A percentile compares a stretch with the other conserved stretches of the same genome.
These are phyloP conservation scores for Synanthedon formicaeformis DNA, from an alignment of 2,888 invertebrate species.

Conservation along the genomic window DNA sequence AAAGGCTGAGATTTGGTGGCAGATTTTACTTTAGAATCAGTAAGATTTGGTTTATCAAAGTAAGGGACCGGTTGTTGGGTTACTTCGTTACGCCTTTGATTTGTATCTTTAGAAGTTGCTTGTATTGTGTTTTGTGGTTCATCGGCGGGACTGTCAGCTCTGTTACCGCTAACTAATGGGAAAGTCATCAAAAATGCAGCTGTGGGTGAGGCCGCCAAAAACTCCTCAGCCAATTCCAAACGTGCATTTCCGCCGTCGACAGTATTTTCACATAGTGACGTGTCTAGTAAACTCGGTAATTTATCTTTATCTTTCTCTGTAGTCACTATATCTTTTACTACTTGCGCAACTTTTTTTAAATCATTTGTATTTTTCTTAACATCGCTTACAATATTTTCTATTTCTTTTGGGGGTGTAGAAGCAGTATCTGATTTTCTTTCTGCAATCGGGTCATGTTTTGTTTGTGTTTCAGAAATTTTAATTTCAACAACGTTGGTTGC, in stretches of 20 bases:
- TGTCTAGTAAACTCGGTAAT: slow-evolving; percentile 45
- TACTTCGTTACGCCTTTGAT: slow-evolving; percentile 21
- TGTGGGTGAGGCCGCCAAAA: slow-evolving; percentile 75
- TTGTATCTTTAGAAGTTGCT: slow-evolving; percentile 19
- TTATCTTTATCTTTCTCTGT: slow-evolving; percentile 48
- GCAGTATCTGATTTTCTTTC: background rate
- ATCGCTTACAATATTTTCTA: slow-evolving; percentile 2
- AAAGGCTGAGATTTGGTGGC: slow-evolving; percentile 12
- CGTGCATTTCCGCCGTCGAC: slow-evolving; percentile 68
- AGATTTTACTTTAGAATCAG: slow-evolving; percentile 23
- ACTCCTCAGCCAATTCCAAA: slow-evolving; percentile 68
- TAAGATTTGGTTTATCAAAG: slow-evolving; percentile 30
- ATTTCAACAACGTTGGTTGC: background rate
- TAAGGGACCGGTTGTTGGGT: slow-evolving; percentile 26
- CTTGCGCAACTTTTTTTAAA: background rate
- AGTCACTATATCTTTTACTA: slow-evolving; percentile 17
- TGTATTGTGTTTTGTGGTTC: slow-evolving; percentile 29
- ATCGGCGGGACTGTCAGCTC: slow-evolving; percentile 62
- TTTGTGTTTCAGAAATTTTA: background rate
- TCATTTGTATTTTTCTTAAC: slow-evolving; percentile 5
- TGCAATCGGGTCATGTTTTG: background rate
- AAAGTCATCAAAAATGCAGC: slow-evolving; percentile 83
- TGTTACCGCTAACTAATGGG: slow-evolving; percentile 75
- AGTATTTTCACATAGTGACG: slow-evolving; percentile 48
- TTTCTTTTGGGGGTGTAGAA: background rate